These are phyloP conservation scores for Thalassoma bifasciatum DNA, from an alignment of 2,113 vertebrate species.

Conservation along the genomic window DNA sequence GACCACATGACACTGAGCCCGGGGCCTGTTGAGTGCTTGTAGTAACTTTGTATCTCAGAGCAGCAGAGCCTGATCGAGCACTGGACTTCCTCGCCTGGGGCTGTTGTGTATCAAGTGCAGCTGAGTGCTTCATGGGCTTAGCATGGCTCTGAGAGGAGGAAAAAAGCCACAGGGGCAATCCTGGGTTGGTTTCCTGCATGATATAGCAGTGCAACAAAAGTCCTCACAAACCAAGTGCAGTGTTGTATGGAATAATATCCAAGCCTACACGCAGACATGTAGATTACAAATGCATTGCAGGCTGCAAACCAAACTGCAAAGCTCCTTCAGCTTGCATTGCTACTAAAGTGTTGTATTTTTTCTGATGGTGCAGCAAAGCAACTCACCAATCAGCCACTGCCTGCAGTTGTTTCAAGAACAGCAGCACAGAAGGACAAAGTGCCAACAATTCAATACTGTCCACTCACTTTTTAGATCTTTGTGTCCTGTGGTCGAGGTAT, in stretches of 20 bases:
- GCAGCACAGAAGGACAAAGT: background rate
- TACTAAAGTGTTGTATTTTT: background rate
- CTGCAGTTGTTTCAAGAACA: background rate
- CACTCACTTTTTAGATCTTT: too few relatives aligned
- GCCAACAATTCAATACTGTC: too few relatives aligned
- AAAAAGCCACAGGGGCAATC: constrained; percentile 32
- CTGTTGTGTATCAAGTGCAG: constrained; percentile 51
- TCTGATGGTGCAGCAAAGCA: background rate
- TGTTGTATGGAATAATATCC: constrained; percentile 8
- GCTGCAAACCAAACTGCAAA: constrained; percentile 1
- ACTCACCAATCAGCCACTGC: background rate
- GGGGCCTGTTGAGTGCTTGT: constrained; percentile 38
- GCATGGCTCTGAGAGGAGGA: constrained; percentile 51
- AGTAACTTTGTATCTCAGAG: constrained; percentile 57
- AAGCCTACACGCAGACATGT: background rate
- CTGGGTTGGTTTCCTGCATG: constrained; percentile 18
- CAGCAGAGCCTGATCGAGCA: constrained; percentile 45
- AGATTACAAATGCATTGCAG: background rate
- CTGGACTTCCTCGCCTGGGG: constrained; percentile 54
- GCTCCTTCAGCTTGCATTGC: background rate
- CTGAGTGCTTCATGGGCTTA: constrained; percentile 66
- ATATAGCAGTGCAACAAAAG: constrained; percentile 28
- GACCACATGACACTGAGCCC: constrained; percentile 48
- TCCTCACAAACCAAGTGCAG: constrained; percentile 10
- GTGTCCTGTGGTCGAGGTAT: too few relatives aligned